These are phyloP conservation scores for Enteromius treurensis DNA, from an alignment of 2,797 vertebrate genomes.

Conservation along the genomic window DNA sequence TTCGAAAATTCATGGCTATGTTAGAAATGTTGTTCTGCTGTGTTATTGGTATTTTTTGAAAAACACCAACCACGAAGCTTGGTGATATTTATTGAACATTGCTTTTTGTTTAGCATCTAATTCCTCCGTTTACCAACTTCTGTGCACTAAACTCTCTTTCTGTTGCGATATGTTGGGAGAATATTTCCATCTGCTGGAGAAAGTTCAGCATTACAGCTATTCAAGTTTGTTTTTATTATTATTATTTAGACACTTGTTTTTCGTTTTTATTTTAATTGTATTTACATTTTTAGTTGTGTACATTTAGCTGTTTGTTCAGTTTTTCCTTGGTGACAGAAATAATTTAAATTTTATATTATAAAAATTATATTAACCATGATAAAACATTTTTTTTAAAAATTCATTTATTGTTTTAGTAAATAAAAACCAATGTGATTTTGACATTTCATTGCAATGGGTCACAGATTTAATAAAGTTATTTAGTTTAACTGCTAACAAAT, in stretches of 20 bases:
- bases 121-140: not conserved
- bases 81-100: not conserved
- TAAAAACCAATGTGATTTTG: not conserved
- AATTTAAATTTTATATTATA: not conserved
- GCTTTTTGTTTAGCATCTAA: not conserved
- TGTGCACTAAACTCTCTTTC: not conserved
- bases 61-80: not conserved
- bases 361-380: not conserved
- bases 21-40: not conserved
- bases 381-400: not conserved
- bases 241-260: not conserved
- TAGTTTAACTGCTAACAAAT: not conserved
- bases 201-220: not conserved
- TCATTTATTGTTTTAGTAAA: not conserved
- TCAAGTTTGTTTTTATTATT: too few species aligned
- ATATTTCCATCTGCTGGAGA: conserved; percentile 41
- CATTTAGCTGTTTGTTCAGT: not conserved
- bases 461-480: not conserved
- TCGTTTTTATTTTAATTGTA: not conserved
- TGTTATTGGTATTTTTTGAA: not conserved
- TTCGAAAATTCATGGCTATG: not conserved
- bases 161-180: not conserved
- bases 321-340: not conserved
- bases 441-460: not conserved
- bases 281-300: not conserved